phyloP scores from a whole-genome alignment of 2,888 invertebrate genomes.

The Mythimna impura region DNA sequence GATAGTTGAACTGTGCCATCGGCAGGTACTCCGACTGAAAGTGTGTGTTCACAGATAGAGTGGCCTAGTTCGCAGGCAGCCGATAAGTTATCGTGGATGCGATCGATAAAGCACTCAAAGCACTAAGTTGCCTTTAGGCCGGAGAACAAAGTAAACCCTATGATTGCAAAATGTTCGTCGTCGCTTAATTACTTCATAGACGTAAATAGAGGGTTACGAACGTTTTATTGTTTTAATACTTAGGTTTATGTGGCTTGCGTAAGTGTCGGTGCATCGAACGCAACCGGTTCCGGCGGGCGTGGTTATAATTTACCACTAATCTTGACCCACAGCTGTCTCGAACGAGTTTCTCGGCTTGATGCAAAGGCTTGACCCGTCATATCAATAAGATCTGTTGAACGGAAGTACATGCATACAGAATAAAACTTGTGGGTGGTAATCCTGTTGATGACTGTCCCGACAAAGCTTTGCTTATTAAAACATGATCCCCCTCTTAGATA shows the following conservation, averaged over 20 bases:
- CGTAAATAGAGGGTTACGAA: constrained; percentile 55
- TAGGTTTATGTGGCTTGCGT: constrained; percentile 72
- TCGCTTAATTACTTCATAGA: constrained; percentile 63
- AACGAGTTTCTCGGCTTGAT: constrained; percentile 77
- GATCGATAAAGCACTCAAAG: constrained; percentile 84
- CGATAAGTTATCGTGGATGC: constrained; percentile 82
- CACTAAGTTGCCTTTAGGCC: constrained; percentile 60
- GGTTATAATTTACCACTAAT: constrained; percentile 85
- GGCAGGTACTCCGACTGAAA: constrained; percentile 68
- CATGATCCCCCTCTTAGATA: constrained; percentile 23
- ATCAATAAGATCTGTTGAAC: constrained; percentile 73
- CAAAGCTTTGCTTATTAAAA: constrained; percentile 44
- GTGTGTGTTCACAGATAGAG: constrained; percentile 77
- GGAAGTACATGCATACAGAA: constrained; percentile 71
- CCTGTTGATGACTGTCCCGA: constrained; percentile 54
- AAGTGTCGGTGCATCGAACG: constrained; percentile 80
- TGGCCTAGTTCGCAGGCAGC: constrained; percentile 82
- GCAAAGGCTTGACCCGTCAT: constrained; percentile 73
- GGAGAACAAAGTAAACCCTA: constrained; percentile 58
- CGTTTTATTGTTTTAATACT: constrained; percentile 66
- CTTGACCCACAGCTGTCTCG: constrained; percentile 87
- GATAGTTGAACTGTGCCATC: constrained; percentile 75
- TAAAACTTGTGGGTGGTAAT: constrained; percentile 70
- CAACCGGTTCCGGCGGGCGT: constrained; percentile 80
- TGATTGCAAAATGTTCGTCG: constrained; percentile 51